Conservation (phyloP, 1,140 invertebrate genomes). For the Gryon sp. region DNA sequence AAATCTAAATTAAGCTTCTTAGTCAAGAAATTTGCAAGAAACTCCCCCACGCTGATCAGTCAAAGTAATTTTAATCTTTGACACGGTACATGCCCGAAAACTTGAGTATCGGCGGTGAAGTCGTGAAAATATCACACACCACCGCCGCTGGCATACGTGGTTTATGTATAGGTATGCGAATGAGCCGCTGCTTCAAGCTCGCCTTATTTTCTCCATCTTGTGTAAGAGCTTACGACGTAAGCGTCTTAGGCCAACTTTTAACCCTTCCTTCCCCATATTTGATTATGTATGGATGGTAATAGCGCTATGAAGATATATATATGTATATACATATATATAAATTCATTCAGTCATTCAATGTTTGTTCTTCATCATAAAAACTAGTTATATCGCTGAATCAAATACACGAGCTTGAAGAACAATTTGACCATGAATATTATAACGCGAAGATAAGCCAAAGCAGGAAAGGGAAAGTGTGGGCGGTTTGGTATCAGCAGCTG, state of each 20-base stretch:
- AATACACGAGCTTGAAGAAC: constrained; percentile 11
- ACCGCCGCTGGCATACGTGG: constrained; percentile 53
- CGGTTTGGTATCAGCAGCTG: constrained; percentile 75
- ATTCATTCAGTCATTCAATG: no score
- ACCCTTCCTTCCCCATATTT: constrained; percentile 69
- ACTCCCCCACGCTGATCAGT: constrained; percentile 67
- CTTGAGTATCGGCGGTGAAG: constrained; percentile 13
- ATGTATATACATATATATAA: no score
- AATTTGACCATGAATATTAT: constrained; percentile 44
- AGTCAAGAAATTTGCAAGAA: constrained; percentile 78
- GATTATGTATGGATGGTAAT: constrained; percentile 43
- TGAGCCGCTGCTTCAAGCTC: constrained; percentile 58
- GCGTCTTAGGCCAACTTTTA: constrained; percentile 79
- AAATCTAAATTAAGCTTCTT: constrained; percentile 80
- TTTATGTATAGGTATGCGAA: constrained; percentile 49
- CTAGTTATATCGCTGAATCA: background rate
- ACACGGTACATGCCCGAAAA: constrained; percentile 64
- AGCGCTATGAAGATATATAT: constrained; percentile 13
- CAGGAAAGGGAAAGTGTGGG: constrained; percentile 76
- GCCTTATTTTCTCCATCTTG: constrained; percentile 76
- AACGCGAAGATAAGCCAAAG: constrained; percentile 67
- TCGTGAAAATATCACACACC: constrained; percentile 50
- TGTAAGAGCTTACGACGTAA: constrained; percentile 77
- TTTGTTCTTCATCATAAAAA: no score
- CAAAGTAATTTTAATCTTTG: constrained; percentile 79